phyloP scores from a whole-genome alignment of 1,140 invertebrate genomes.

The Caenorhabditis briggsae region DNA sequence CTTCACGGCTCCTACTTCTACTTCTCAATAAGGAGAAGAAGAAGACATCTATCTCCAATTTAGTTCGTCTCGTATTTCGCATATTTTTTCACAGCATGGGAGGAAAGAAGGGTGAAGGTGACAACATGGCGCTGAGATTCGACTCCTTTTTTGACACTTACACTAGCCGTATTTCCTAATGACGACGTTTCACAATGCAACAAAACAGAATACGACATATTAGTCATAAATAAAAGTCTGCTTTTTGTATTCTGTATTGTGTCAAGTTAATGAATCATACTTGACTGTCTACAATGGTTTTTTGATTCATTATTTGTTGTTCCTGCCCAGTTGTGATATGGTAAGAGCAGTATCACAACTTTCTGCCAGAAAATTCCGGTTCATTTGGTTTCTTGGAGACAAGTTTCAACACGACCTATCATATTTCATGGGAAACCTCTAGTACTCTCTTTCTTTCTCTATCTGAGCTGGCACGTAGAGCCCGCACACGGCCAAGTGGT shows the following conservation, averaged over 20 bases:
- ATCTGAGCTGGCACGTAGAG: no score
- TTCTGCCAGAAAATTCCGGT: background rate
- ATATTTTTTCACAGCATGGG: conserved; percentile 30
- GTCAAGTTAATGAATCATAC: background rate
- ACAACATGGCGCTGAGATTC: conserved; percentile 1
- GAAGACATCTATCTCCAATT: conserved; percentile 45
- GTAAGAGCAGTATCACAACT: background rate
- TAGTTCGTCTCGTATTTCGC: conserved; percentile 32
- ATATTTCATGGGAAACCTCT: conserved; percentile 40
- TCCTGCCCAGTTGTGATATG: background rate
- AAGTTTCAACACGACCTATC: conserved; percentile 45
- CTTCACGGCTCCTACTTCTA: conserved; percentile 37
- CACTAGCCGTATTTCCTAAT: background rate
- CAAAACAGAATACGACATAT: background rate
- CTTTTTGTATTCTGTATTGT: background rate
- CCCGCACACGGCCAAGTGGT: conserved; percentile 20
- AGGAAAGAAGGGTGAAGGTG: background rate
- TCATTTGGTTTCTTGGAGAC: background rate
- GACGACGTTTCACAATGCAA: conserved; percentile 16
- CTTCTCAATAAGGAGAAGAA: background rate
- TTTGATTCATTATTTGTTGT: background rate
- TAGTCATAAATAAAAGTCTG: background rate
- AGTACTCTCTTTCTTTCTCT: conserved; percentile 3
- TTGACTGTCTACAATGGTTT: background rate
- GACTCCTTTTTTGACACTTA: conserved; percentile 31